Evolutionary conservation across 1,140 invertebrate species (phyloP), one percentile per base, ranked within the genome.

Genomic region (Asobara japonica): DNA sequence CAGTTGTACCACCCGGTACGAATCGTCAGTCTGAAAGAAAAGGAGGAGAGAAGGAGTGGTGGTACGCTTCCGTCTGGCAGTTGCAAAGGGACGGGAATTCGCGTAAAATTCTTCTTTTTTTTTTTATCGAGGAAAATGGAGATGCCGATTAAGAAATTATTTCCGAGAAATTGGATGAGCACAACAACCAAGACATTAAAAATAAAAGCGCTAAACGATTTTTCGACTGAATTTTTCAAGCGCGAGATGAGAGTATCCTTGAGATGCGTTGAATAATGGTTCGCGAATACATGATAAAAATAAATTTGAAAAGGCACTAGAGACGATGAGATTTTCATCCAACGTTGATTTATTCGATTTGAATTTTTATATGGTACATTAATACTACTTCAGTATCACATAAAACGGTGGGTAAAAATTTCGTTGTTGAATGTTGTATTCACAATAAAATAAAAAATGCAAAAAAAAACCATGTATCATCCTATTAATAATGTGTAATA

Each of bases 401-500:
- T 36, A 36, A 36, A 36, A 36, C 31, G 11, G n/a, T n/a, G n/a
- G n/a, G n/a, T n/a, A n/a, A n/a, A n/a, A n/a, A n/a, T n/a, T n/a
- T n/a, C n/a, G n/a, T n/a, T n/a, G n/a, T n/a, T n/a, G n/a, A n/a
- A n/a, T n/a, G n/a, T n/a, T 65, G 20, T 20, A 13, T 31, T 16
- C 61, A 30, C 5, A 3, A 29, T 16, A 11, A 16, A 51, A 60
- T 18, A 60, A 60, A 7, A 60, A 25, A 8, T 20, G 7, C 20
- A 62, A 22, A 62, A 62, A 3, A 33, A 69, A 13, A 69, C 13
- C 16, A 38, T 20, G 13, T 65, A 10, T 13, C 25, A 56, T 56
- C 2, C 62, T 71, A 71, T 71, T 71, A 71, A 71, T 71, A 67
- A 29, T 48, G 27, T 62, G 18, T 62, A 30, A 71, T 71, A 65